These are phyloP conservation scores for Panopea generosa DNA, from an alignment of 2,888 invertebrate genomes.

Conservation along the genomic window DNA sequence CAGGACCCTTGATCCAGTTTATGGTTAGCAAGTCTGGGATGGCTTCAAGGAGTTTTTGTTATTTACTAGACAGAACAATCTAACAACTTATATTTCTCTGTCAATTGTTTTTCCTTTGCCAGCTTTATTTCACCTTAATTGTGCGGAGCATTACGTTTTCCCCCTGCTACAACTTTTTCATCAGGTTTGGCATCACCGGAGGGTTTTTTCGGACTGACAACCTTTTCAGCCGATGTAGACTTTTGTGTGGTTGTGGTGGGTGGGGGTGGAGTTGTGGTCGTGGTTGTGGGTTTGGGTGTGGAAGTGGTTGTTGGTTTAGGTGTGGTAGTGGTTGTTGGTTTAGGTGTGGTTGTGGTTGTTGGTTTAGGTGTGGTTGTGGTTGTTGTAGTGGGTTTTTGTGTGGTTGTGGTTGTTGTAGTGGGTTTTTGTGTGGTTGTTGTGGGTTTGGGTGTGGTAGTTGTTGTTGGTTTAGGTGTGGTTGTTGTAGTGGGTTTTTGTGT, in stretches of 20 bases:
- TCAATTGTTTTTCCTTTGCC: too few species aligned
- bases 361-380: constrained; percentile 48
- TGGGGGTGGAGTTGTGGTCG: constrained; percentile 31
- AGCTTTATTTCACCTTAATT: too few species aligned
- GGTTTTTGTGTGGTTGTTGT: constrained; percentile 22
- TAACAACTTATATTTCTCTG: too few species aligned
- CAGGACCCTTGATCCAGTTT: too few species aligned
- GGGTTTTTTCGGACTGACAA: constrained; percentile 4
- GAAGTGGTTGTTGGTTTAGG: neutral
- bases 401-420: constrained; percentile 19
- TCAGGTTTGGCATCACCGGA: constrained; percentile 10
- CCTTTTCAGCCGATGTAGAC: neutral
- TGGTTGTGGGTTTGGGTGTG: constrained; percentile 17
- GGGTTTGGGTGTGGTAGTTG: too few species aligned
- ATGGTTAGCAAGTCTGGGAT: too few species aligned
- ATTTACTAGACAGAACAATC: too few species aligned
- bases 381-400: constrained; percentile 22
- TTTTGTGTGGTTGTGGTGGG: constrained; percentile 21
- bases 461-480: constrained; percentile 21
- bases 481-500: constrained; percentile 14
- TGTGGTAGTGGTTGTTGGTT: constrained; percentile 38
- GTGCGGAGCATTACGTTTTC: constrained; percentile 21
- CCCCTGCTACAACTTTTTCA: constrained; percentile 27
- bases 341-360: constrained; percentile 38
- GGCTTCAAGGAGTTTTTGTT: too few species aligned